Conservation (phyloP, 1,140 invertebrate species). For the Sitobion miscanthi region DNA sequence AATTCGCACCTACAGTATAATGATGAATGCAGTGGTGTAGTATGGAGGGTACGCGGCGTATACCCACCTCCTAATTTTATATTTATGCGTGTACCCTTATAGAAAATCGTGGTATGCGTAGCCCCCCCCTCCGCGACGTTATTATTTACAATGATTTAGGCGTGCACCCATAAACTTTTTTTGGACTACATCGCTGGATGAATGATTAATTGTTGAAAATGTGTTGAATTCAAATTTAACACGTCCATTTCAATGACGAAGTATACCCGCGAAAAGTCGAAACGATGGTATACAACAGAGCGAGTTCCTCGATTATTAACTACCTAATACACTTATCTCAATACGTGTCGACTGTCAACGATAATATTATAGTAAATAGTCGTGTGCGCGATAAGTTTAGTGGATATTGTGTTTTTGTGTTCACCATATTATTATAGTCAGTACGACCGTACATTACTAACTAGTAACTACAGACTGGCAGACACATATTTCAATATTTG, state of each 20-base stretch:
- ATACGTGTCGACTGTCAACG: background rate
- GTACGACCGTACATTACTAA: background rate
- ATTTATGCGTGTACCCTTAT: too few species aligned
- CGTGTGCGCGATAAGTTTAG: background rate
- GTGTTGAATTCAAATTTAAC: background rate
- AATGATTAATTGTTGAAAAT: background rate
- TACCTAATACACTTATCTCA: background rate
- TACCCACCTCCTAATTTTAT: too few species aligned
- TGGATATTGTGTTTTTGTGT: background rate
- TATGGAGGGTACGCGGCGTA: too few species aligned
- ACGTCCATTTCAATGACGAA: background rate
- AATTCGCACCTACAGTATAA: background rate
- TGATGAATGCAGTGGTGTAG: background rate
- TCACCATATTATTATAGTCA: background rate
- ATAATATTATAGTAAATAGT: background rate
- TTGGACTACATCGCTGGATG: too few species aligned
- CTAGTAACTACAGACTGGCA: background rate
- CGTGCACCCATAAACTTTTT: too few species aligned
- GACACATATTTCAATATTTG: background rate
- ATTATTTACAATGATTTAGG: too few species aligned
- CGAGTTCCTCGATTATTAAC: background rate
- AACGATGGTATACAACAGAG: too few species aligned
- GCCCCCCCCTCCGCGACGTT: too few species aligned
- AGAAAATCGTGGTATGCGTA: too few species aligned
- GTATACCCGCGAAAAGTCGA: too few species aligned